phyloP scores from a whole-genome alignment of 2,113 vertebrate species.

The Excalfactoria chinensis region DNA sequence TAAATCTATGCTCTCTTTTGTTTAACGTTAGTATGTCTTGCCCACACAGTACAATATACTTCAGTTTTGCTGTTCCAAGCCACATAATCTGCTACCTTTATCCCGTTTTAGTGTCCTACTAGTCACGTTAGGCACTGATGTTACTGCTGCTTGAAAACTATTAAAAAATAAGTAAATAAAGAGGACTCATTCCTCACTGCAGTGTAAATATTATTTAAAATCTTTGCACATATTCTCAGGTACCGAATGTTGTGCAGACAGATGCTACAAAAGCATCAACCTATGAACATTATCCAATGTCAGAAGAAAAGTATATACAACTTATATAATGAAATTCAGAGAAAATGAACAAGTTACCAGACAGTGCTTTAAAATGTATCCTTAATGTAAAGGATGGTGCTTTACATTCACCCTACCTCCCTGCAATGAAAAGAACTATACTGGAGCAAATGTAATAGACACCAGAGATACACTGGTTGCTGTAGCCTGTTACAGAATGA shows the following conservation, averaged over 20 bases:
- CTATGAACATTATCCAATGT: not conserved
- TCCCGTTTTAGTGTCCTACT: not conserved
- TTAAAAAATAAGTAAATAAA: too few relatives aligned
- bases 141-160: not conserved
- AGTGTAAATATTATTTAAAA: not conserved
- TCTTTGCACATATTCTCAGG: not conserved
- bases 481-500: not conserved
- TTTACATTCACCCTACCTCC: not conserved
- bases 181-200: not conserved
- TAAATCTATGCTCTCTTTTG: not conserved
- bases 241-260: not conserved
- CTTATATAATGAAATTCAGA: not conserved
- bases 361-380: not conserved
- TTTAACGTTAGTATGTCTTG: not conserved
- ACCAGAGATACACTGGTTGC: not conserved
- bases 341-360: not conserved
- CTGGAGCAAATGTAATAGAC: slow-evolving; percentile 5
- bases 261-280: not conserved
- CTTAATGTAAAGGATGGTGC: not conserved
- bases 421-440: not conserved
- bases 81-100: not conserved
- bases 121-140: not conserved
- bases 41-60: not conserved
- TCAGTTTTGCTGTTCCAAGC: not conserved
- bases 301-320: not conserved